Conservation (phyloP, 2,888 invertebrate genomes). For the Tholera decimalis region DNA sequence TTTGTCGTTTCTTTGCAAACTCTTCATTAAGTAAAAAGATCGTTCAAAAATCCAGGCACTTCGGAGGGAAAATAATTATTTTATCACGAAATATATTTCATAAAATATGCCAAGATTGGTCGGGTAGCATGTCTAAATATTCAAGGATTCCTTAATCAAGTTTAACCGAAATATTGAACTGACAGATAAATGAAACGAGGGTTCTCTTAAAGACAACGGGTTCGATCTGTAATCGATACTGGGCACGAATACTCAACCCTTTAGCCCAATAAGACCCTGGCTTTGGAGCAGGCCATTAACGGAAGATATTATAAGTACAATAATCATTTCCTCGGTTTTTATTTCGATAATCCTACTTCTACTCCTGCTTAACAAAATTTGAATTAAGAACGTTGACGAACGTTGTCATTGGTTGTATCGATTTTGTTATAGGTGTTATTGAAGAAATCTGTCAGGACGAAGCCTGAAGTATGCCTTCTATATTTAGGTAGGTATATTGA, state of each 20-base stretch:
- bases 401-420: constrained; percentile 23
- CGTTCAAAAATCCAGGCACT: constrained; percentile 9
- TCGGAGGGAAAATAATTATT: constrained; percentile 32
- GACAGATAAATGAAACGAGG: constrained; percentile 78
- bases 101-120: constrained; percentile 47
- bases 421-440: constrained; percentile 15
- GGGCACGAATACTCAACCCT: constrained; percentile 71
- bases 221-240: constrained; percentile 76
- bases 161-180: constrained; percentile 74
- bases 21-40: constrained; percentile 16
- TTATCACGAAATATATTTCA: constrained; percentile 40
- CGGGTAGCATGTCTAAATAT: constrained; percentile 53
- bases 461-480: constrained; percentile 17
- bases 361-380: constrained; percentile 34
- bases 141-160: constrained; percentile 67
- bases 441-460: constrained; percentile 39
- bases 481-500: not conserved
- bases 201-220: constrained; percentile 72
- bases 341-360: constrained; percentile 55
- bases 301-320: constrained; percentile 64
- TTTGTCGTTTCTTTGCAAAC: constrained; percentile 20
- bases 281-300: constrained; percentile 69
- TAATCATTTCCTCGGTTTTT: constrained; percentile 64
- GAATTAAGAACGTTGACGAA: constrained; percentile 28
- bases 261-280: constrained; percentile 69